Evolutionary conservation across 1,140 invertebrate species (phyloP), one percentile per base, ranked within the genome.

Genomic region (Brachionus rotundiformis): DNA sequence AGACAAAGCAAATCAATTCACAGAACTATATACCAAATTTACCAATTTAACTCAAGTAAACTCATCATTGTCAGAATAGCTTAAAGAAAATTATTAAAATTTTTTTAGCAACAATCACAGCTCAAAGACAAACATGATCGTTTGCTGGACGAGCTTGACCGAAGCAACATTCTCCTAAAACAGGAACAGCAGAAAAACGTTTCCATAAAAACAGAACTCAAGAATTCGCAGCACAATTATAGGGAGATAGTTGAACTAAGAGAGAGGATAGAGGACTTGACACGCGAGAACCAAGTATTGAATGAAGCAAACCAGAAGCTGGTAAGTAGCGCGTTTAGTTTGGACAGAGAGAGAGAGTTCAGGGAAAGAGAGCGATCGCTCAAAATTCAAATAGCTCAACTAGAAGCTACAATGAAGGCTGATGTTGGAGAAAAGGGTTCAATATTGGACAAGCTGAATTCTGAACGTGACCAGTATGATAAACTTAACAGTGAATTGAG

Each of bases 271-370:
- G 83, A 82, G 25, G 86, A 86, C 77, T 79, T 89, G 8, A 83
- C 87, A 65, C 88, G 85, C 54, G 89, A 90, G 83, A 87, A 85
- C 83, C 83, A 86, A 41, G 84, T 89, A 41, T 81, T 90, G 27
- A 88, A 87, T 82, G 89, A 89, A 82, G 86, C 88, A 29, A 89
- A 90, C 85, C 86, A 88, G 65, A 89, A 89, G 81, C 85, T 90
- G 79, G 86, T 89, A 23, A 86, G 84, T 80, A 89, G 86, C 86
- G 87, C 87, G 8, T 87, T 89, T 85, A 86, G 88, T 83, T 73
- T 87, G 23, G 88, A 89, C 82, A 83, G 87, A 83, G 88, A 90
- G 82, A 63, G 86, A 76, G 86, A 89, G 75, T 88, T 87, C 87
- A 73, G 86, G 39, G 86, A 88, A 83, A 83, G 85, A 81, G 87